A percentile compares a stretch with the other conserved stretches of the same genome.
These are phyloP conservation scores for Lacanobia oleracea DNA, from an alignment of 2,888 invertebrate species.

Conservation along the genomic window DNA sequence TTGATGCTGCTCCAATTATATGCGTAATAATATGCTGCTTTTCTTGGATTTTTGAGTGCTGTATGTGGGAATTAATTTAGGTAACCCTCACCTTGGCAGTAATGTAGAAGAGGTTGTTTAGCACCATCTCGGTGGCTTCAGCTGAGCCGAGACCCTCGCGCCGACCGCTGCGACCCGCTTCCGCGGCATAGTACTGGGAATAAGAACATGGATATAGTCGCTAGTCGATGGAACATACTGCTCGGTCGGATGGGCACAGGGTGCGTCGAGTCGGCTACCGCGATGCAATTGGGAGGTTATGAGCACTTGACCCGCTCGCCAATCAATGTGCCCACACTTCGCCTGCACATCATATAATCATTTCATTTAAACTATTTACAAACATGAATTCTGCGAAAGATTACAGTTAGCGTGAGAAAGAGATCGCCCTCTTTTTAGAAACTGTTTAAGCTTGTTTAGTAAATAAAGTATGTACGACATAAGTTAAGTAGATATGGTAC, in stretches of 20 bases:
- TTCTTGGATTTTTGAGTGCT: background rate
- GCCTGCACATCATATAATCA: background rate
- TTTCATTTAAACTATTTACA: background rate
- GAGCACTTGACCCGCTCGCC: constrained; percentile 19
- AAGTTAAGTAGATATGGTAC: background rate
- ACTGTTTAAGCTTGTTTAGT: background rate
- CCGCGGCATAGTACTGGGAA: constrained; percentile 91
- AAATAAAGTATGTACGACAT: background rate
- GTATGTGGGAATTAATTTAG: background rate
- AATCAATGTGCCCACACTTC: background rate
- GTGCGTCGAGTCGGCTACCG: too few relatives aligned
- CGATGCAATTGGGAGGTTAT: background rate
- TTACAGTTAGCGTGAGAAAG: background rate
- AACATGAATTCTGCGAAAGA: background rate
- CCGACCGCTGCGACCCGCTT: constrained; percentile 92
- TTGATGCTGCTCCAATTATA: background rate
- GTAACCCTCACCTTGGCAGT: constrained; percentile 95
- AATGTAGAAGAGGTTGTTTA: constrained; percentile 99
- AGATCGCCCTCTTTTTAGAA: background rate
- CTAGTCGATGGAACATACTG: background rate
- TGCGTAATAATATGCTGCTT: too few relatives aligned
- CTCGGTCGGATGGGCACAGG: too few relatives aligned
- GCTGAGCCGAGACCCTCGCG: constrained; percentile 99
- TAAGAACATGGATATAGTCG: background rate
- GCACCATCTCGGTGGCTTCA: constrained; percentile 99